Percentiles rank a stretch among this genome's conserved stretches.
These are phyloP conservation scores for Leucoraja ocellata DNA, from an alignment of 2,797 vertebrate genomes.

Conservation along the genomic window DNA sequence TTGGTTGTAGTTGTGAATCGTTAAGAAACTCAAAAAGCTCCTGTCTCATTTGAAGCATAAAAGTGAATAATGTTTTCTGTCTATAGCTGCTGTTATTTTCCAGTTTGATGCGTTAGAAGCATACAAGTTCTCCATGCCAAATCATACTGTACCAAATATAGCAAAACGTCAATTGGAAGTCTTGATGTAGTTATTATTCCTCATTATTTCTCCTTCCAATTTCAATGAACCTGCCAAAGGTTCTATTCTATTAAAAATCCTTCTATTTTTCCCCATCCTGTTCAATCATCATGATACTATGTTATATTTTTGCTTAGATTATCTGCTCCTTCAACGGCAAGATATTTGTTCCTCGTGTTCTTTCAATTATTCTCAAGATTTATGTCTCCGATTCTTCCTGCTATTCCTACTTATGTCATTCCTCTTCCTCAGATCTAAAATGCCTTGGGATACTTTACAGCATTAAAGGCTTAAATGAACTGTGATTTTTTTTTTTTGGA, in stretches of 20 bases:
- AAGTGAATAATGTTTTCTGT: neutral
- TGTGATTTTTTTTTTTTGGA: neutral
- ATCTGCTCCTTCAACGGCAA: neutral
- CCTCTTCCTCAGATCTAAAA: neutral
- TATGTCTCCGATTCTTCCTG: neutral
- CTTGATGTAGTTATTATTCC: neutral
- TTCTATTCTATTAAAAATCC: neutral
- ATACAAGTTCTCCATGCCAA: neutral
- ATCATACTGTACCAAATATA: neutral
- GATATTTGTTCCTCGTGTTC: neutral
- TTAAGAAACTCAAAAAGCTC: neutral
- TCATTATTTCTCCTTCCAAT: neutral
- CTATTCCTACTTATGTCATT: neutral
- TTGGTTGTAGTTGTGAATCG: neutral
- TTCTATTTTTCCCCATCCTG: neutral
- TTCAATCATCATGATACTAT: neutral
- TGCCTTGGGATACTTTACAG: neutral
- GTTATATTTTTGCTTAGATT: conserved; percentile 26
- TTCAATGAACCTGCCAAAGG: neutral
- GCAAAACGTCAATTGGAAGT: neutral
- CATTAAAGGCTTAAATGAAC: neutral
- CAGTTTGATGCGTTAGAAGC: neutral
- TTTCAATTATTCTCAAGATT: neutral
- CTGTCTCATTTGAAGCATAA: neutral
- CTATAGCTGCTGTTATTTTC: neutral